phyloP scores from a whole-genome alignment of 2,888 invertebrate genomes.

The Pelosia muscerda region DNA sequence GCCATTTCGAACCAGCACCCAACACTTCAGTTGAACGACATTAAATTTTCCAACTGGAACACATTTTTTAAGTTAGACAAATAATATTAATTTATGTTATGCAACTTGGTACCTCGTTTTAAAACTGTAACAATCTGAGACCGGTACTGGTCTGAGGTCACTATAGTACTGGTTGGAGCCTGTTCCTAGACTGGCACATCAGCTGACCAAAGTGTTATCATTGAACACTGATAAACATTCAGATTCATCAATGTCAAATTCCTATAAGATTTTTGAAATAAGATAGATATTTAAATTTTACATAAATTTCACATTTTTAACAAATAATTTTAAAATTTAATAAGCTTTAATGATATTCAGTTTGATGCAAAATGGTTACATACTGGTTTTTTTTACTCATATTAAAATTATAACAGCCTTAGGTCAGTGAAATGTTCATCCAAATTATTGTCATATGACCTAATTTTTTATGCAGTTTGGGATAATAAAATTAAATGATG shows the following conservation, averaged over 20 bases:
- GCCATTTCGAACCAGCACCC: not conserved
- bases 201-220: conserved; percentile 62
- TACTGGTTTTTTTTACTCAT: not conserved
- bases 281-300: not conserved
- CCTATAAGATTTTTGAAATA: not conserved
- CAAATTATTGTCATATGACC: conserved; percentile 12
- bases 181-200: conserved; percentile 49
- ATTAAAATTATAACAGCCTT: not conserved
- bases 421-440: not conserved
- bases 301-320: not conserved
- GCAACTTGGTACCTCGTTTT: not conserved
- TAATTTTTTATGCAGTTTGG: not conserved
- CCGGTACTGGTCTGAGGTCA: not conserved
- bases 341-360: not conserved
- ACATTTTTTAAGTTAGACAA: too few species aligned
- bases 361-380: not conserved
- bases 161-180: conserved; percentile 8
- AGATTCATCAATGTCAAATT: conserved; percentile 71
- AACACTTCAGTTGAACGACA: not conserved
- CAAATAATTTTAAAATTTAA: not conserved
- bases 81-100: not conserved
- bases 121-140: not conserved
- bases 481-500: not conserved
- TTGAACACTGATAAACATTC: conserved; percentile 54
- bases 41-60: too few species aligned